A percentile compares a stretch with the other conserved stretches of the same genome.
phyloP scores from a whole-genome alignment of 2,797 vertebrate genomes.

The Thalassophryne amazonica region DNA sequence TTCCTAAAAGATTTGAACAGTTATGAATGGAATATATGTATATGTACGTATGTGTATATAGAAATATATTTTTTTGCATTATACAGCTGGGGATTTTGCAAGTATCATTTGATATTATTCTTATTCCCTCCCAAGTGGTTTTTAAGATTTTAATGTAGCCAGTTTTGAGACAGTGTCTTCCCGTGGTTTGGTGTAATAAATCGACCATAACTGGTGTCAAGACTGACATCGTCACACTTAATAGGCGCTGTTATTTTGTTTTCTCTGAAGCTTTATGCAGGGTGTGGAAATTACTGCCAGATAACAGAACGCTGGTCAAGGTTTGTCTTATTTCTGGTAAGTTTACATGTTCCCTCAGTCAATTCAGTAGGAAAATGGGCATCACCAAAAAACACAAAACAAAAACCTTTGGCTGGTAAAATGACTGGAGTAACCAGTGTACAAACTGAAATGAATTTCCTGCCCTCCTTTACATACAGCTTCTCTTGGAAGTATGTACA shows the following conservation, averaged over 20 bases:
- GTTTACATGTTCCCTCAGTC: neutral
- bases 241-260: conserved; percentile 56
- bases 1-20: conserved; percentile 81
- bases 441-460: conserved; percentile 7
- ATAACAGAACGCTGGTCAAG: conserved; percentile 2
- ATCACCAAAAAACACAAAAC: neutral
- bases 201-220: conserved; percentile 55
- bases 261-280: conserved; percentile 62
- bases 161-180: conserved; percentile 74
- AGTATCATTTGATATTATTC: conserved; percentile 74
- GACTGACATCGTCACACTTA: conserved; percentile 44
- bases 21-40: conserved; percentile 80
- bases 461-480: conserved; percentile 36
- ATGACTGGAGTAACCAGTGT: neutral
- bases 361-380: neutral
- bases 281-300: conserved; percentile 28
- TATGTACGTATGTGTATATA: conserved; percentile 81
- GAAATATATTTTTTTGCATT: conserved; percentile 84
- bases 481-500: conserved; percentile 55
- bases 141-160: conserved; percentile 76
- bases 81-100: conserved; percentile 75
- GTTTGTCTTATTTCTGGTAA: conserved; percentile 11
- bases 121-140: conserved; percentile 58
- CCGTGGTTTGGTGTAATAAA: conserved; percentile 65
- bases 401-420: neutral